Conservation (phyloP, 2,888 invertebrate genomes). For the Xanthostigma xanthostigma region DNA sequence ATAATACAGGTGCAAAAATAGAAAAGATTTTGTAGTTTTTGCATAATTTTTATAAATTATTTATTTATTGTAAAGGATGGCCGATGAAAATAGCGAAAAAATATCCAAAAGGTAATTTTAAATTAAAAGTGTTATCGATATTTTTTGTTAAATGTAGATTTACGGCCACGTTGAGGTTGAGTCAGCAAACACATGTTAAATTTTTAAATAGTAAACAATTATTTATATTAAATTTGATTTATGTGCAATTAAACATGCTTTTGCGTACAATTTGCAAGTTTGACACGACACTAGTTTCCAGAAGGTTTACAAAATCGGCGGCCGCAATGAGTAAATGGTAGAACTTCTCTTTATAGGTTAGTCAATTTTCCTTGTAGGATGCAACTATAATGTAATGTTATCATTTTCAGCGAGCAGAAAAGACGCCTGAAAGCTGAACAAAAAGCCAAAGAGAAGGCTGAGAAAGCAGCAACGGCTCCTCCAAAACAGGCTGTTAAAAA, state of each 20-base stretch:
- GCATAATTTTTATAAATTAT: no score
- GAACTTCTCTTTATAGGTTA: no score
- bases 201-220: conserved; percentile 3
- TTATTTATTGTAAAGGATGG: conserved; percentile 27
- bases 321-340: background rate
- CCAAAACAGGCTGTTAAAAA: conserved; percentile 22
- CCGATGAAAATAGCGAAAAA: conserved; percentile 40
- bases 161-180: conserved; percentile 6
- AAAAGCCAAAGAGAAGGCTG: conserved; percentile 81
- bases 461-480: conserved; percentile 44
- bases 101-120: conserved; percentile 51
- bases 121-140: conserved; percentile 3
- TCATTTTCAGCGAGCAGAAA: conserved; percentile 72
- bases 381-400: background rate
- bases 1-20: no score
- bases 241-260: background rate
- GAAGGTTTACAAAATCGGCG: background rate
- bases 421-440: conserved; percentile 82
- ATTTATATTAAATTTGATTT: conserved; percentile 2
- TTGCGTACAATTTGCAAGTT: background rate
- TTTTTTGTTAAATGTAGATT: conserved; percentile 5
- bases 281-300: background rate
- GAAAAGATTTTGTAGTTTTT: no score
- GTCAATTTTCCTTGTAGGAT: background rate
- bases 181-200: background rate